Base-by-base conservation (phyloP, 2,113 vertebrate genomes). In the Addax nasomaculatus region DNA sequence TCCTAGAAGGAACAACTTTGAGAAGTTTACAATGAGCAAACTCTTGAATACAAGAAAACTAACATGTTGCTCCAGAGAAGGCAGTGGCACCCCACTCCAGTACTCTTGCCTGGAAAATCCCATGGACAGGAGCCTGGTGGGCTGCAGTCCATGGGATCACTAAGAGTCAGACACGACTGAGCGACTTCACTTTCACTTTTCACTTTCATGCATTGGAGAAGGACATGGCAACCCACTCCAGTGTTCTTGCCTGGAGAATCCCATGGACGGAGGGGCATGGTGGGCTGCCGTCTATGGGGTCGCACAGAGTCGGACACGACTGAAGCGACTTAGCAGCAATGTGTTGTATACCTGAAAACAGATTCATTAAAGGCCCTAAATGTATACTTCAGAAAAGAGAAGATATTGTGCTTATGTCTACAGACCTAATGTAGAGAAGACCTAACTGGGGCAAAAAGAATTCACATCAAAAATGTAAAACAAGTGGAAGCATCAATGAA, bases 21-120 rank as follows among this genome's bases (percentile, higher is more conserved):
- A 90, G 58, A 95, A 85, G 76, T 67, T 93, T 60, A 78, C 67
- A 33, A 23, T 53, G 49, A 88, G 27, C 45, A 55, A 76, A 10
- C n/a, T 88, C 62, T 64, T 84, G 64, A 91, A 51, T 2, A 10
- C 23, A 47, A 89, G 19, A n/a, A 29, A 60, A 93, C 90, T n/a
- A 79, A 43, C 0, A 33, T n/a, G 27, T 76, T 51, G 93, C 39
- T 97, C 70, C 27, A 30, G 58, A 60, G 58, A 60, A 60, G 13
- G 27, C 58, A 60, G 30, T 30, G 12, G 58, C 58, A 14, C 12
- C 27, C 27, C 58, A 14, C 5, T 30, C 12, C 58, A 60, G 27
- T 14, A 60, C 27, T 60, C 58, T 60, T 60, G 58, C 58, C 12
- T 30, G 27, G 58, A 60, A 60, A 30, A 60, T 60, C 12, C 58